Evolutionary conservation across 2,888 invertebrate species (phyloP).

Genomic region (Melieria picta): DNA sequence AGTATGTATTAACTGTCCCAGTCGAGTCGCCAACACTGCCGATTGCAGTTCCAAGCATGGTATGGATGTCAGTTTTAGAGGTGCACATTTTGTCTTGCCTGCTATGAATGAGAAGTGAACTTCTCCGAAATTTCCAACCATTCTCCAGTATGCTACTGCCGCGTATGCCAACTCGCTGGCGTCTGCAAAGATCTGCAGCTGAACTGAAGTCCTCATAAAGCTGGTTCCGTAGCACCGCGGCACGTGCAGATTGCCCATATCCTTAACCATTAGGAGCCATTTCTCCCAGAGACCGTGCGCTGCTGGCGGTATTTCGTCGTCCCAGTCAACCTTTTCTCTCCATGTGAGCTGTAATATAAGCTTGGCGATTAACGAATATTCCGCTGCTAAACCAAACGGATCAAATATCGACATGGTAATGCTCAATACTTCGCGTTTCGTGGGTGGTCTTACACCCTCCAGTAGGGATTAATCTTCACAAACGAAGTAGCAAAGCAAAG

Average conservation of each 20-base stretch:
- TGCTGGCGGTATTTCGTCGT: conserved; percentile 26
- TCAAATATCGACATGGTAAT: conserved; percentile 50
- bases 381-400: conserved; percentile 44
- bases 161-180: conserved; percentile 37
- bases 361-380: conserved; percentile 40
- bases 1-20: conserved; percentile 17
- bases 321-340: conserved; percentile 29
- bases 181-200: conserved; percentile 35
- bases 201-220: conserved; percentile 7
- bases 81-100: conserved; percentile 32
- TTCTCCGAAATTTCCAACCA: neutral
- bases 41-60: conserved; percentile 33
- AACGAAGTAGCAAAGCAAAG: conserved; percentile 33
- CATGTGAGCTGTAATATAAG: conserved; percentile 26
- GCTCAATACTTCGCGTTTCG: conserved; percentile 43
- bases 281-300: conserved; percentile 9
- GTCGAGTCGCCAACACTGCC: conserved; percentile 31
- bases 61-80: conserved; percentile 30
- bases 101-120: conserved; percentile 6
- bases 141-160: conserved; percentile 33
- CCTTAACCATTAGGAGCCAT: conserved; percentile 27
- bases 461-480: conserved; percentile 25
- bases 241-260: conserved; percentile 18
- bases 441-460: conserved; percentile 34
- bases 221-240: conserved; percentile 26